Percentiles rank a stretch among this genome's conserved stretches.
Evolutionary conservation across 2,797 vertebrate species (phyloP).

Genomic region (Cuniculus paca): DNA sequence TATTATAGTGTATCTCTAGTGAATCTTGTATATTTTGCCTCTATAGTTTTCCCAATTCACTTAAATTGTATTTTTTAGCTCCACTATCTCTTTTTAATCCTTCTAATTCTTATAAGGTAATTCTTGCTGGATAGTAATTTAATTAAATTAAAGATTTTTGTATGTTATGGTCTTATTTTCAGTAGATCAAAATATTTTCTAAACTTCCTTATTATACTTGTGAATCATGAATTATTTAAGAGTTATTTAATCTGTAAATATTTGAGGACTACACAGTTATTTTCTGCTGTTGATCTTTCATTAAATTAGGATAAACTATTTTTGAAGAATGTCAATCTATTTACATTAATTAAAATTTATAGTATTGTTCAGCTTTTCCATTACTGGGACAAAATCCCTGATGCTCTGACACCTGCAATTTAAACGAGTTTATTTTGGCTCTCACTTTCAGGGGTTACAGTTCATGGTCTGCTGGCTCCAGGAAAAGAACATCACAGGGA

Average conservation of each 20-base stretch:
- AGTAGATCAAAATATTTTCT: neutral
- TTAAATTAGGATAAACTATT: neutral
- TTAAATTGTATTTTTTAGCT: neutral
- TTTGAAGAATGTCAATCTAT: neutral
- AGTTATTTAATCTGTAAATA: neutral
- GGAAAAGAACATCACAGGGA: neutral
- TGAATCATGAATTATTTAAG: neutral
- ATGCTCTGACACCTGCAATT: neutral
- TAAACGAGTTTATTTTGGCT: neutral
- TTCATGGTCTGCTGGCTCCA: neutral
- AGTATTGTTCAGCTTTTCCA: neutral
- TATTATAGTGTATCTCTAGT: neutral
- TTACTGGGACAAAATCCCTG: neutral
- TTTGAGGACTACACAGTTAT: neutral
- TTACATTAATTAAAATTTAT: neutral
- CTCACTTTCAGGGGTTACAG: neutral
- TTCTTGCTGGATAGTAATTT: neutral
- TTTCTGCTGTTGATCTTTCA: neutral
- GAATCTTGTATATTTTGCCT: neutral
- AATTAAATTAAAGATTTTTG: neutral
- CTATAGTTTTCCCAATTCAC: neutral
- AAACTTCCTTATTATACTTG: neutral
- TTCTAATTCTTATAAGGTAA: neutral
- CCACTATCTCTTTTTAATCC: neutral
- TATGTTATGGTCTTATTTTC: neutral